Evolutionary conservation across 2,888 invertebrate species (phyloP), one percentile per base, ranked within the genome.

Genomic region (Drosophila yooni): DNA sequence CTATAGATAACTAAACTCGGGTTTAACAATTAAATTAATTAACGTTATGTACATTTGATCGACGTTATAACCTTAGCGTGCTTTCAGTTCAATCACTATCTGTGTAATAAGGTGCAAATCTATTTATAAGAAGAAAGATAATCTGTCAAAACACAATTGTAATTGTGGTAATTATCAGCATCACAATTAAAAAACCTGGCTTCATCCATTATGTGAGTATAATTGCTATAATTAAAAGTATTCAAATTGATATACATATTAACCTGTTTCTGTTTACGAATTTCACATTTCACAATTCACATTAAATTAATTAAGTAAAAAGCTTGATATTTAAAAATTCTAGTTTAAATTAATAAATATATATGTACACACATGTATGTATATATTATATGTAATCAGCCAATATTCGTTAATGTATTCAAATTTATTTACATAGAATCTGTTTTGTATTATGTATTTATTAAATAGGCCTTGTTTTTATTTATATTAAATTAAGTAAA

Each of bases 61-160:
- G 15, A 18, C 38, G 31, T 11, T 63, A 74, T 79, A 85, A 85
- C 76, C 83, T 65, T 40, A 56, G 46, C 40, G 40, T 31, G 53
- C 18, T 54, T 59, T 29, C 15, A 2, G 11, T 10, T 10, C 10
- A 21, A 18, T 38, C 52, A 40, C n/a, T 18, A 34, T 13, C 58
- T 27, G 18, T 13, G 46, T 59, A n/a, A 25, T 29, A 58, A 11
- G 31, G 11, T 58, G 6, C 8, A 5, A 31, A 15, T 31, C 0
- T 29, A 25, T n/a, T 18, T 15, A 43, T 31, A 31, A 10, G 10
- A 15, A 4, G n/a, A 5, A 21, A 46, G 10, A 59, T 33, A n/a
- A 56, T 38, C 27, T n/a, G 21, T 15, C 27, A 46, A 56, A 62
- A 29, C 33, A 25, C 11, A 67, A 46, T 61, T 64, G 50, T 67